These are phyloP conservation scores for Anabacerthia variegaticeps DNA, from an alignment of 2,797 vertebrate species.

Conservation along the genomic window DNA sequence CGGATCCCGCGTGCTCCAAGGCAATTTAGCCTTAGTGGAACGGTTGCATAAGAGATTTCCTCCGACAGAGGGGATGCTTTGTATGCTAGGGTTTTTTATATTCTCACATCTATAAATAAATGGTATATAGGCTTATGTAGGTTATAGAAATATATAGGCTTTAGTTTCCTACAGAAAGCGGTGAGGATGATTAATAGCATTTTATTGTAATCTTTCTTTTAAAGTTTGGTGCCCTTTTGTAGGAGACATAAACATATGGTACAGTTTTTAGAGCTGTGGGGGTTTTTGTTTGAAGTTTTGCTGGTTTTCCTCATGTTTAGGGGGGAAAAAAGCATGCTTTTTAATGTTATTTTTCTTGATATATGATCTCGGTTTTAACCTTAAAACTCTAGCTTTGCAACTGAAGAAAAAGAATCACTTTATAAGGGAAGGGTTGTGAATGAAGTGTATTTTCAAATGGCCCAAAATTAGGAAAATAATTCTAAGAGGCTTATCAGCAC, in stretches of 20 bases:
- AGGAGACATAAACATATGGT: neutral
- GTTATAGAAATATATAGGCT: neutral
- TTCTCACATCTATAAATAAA: neutral
- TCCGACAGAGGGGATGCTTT: neutral
- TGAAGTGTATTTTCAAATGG: neutral
- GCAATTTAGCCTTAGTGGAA: neutral
- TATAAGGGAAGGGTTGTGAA: neutral
- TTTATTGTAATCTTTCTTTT: neutral
- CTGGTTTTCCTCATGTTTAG: neutral
- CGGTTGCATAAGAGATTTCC: constrained; percentile 38
- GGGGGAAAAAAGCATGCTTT: neutral
- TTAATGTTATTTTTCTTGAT: neutral
- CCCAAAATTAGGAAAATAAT: neutral
- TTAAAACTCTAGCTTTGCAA: neutral
- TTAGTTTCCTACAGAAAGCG: neutral
- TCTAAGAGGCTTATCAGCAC: neutral
- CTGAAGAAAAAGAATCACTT: neutral
- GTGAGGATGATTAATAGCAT: neutral
- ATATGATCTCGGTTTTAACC: neutral
- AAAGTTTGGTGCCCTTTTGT: neutral
- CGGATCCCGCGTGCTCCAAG: neutral
- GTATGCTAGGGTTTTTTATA: neutral
- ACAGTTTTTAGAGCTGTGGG: neutral
- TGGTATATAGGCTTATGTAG: neutral
- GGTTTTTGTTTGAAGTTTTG: neutral